A percentile compares a stretch with the other conserved stretches of the same genome.
Conservation (phyloP, 2,113 vertebrate genomes). For the Barnardius zonarius region DNA sequence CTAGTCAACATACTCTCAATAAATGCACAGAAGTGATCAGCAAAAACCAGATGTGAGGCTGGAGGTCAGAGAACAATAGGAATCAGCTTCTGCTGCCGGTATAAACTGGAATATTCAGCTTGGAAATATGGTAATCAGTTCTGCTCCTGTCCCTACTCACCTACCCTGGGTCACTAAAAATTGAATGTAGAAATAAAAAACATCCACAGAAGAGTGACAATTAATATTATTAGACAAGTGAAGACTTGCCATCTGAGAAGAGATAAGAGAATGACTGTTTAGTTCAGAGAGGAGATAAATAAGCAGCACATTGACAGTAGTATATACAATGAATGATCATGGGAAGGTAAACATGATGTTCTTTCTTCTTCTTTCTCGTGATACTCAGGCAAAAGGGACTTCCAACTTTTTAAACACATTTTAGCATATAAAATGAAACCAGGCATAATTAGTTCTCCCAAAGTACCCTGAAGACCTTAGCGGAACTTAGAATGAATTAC, state of each 20-base stretch:
- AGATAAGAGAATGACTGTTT: background rate
- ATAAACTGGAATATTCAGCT: background rate
- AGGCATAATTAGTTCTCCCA: background rate
- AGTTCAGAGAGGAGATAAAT: conserved; percentile 2
- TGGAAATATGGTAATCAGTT: background rate
- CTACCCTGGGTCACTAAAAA: conserved; percentile 8
- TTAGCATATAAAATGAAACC: background rate
- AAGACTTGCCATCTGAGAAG: background rate
- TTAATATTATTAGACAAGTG: background rate
- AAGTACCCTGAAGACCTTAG: conserved; percentile 18
- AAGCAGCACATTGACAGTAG: background rate
- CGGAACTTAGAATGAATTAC: conserved; percentile 20
- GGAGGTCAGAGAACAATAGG: background rate
- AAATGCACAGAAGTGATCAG: background rate
- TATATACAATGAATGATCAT: background rate
- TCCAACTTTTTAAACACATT: background rate
- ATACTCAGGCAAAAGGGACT: background rate
- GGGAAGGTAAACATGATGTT: background rate
- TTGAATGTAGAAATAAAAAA: background rate
- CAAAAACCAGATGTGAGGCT: background rate
- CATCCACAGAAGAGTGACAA: background rate
- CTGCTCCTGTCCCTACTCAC: background rate
- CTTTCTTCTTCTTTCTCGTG: background rate
- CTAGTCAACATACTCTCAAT: background rate
- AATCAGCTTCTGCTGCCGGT: background rate